Evolutionary conservation across 2,888 invertebrate genomes (phyloP).

Genomic region (Oegoconia quadripuncta): DNA sequence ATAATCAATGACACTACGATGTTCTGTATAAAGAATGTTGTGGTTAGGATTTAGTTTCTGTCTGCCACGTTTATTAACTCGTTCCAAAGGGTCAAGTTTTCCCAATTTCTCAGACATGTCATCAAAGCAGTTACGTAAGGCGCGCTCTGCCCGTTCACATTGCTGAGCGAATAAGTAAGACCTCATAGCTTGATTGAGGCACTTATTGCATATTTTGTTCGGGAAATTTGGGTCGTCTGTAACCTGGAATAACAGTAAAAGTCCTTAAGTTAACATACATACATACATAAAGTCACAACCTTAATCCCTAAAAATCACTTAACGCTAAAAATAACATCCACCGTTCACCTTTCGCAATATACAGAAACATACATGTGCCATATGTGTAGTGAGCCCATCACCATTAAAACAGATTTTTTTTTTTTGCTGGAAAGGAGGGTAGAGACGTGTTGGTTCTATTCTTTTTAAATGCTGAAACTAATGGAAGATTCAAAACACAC

Average conservation of each 20-base stretch:
- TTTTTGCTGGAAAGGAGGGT: no score
- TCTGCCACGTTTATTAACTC: constrained; percentile 50
- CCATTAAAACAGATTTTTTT: background rate
- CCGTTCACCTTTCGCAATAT: no score
- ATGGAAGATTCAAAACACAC: no score
- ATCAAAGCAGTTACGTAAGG: constrained; percentile 57
- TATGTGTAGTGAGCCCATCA: no score
- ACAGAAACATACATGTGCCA: no score
- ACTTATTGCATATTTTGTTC: constrained; percentile 56
- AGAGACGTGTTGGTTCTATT: no score
- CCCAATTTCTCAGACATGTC: constrained; percentile 59
- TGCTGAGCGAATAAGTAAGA: constrained; percentile 64
- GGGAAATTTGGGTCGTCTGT: constrained; percentile 50
- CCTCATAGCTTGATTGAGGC: constrained; percentile 47
- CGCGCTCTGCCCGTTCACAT: constrained; percentile 57
- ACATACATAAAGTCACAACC: background rate
- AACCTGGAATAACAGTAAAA: constrained; percentile 43
- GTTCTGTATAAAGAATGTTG: constrained; percentile 45
- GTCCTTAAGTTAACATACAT: background rate
- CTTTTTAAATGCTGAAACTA: no score
- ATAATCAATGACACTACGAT: constrained; percentile 55
- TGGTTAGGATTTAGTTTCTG: constrained; percentile 54
- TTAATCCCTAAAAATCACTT: no score
- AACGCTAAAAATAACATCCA: no score
- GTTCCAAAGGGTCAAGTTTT: constrained; percentile 57